Percentiles rank a stretch among this genome's conserved stretches.
phyloP scores from a whole-genome alignment of 1,140 invertebrate genomes.

The Papilio helenus region DNA sequence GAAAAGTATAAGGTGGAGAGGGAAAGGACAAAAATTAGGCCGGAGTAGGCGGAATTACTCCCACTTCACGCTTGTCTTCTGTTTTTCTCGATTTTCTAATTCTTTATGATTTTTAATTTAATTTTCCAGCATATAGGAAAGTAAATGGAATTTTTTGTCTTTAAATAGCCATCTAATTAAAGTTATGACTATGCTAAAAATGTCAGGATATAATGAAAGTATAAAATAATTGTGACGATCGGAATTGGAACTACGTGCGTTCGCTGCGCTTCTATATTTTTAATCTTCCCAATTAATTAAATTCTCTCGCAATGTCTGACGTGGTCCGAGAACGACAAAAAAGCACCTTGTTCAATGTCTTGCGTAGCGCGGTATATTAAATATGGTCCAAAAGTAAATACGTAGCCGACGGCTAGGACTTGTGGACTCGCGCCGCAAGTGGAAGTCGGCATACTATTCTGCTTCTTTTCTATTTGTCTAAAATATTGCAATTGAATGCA shows the following conservation, averaged over 20 bases:
- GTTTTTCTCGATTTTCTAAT: too few relatives aligned
- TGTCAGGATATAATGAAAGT: neutral
- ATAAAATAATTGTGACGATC: neutral
- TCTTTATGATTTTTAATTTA: too few relatives aligned
- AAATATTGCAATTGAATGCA: constrained; percentile 80
- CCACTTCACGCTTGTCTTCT: too few relatives aligned
- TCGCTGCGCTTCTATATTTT: neutral
- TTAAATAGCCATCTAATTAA: too few relatives aligned
- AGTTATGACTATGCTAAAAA: too few relatives aligned
- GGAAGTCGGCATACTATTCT: constrained; percentile 41
- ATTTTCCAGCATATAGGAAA: too few relatives aligned
- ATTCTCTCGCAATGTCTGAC: constrained; percentile 20
- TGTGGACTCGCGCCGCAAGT: constrained; percentile 58
- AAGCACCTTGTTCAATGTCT: constrained; percentile 48
- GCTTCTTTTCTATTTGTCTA: constrained; percentile 70
- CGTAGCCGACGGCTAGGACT: constrained; percentile 57
- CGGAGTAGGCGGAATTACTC: too few relatives aligned
- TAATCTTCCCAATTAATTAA: constrained; percentile 11
- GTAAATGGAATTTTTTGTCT: too few relatives aligned
- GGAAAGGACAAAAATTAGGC: too few relatives aligned
- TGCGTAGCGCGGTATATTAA: constrained; percentile 56
- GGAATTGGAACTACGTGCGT: neutral
- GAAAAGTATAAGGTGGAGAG: too few relatives aligned
- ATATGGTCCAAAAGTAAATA: constrained; percentile 54
- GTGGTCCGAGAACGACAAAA: constrained; percentile 42